Conservation (phyloP, 1,140 invertebrate genomes). For the Caerostris darwini region DNA sequence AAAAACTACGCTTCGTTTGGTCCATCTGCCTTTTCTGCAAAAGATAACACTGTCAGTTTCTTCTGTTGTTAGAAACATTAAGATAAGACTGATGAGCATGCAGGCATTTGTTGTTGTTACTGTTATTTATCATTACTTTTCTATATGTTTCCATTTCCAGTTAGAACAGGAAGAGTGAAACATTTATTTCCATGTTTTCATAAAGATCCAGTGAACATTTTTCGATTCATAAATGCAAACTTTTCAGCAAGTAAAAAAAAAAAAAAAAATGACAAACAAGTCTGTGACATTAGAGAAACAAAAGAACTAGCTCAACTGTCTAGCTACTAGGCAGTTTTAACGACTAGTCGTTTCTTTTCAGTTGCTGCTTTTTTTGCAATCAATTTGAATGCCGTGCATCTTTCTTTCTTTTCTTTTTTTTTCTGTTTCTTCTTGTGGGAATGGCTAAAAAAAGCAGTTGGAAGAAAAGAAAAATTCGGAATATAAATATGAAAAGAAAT, state of each 20-base stretch:
- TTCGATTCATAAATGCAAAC: not conserved
- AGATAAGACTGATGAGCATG: constrained; percentile 64
- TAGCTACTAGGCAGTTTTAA: not conserved
- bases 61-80: constrained; percentile 46
- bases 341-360: not conserved
- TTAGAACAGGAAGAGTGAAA: not conserved
- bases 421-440: not conserved
- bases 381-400: not conserved
- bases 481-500: constrained; percentile 28
- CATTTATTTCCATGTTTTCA: constrained; percentile 30
- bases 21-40: not conserved
- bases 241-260: not conserved
- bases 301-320: not conserved
- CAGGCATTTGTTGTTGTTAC: not conserved
- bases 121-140: not conserved
- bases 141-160: not conserved
- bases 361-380: constrained; percentile 19
- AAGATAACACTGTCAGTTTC: constrained; percentile 65
- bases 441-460: not conserved
- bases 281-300: not conserved
- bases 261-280: not conserved
- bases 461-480: not conserved
- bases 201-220: not conserved
- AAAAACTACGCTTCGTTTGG: not conserved
- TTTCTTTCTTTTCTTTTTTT: not conserved